phyloP scores from a whole-genome alignment of 1,140 invertebrate species.

The Sitophilus oryzae region DNA sequence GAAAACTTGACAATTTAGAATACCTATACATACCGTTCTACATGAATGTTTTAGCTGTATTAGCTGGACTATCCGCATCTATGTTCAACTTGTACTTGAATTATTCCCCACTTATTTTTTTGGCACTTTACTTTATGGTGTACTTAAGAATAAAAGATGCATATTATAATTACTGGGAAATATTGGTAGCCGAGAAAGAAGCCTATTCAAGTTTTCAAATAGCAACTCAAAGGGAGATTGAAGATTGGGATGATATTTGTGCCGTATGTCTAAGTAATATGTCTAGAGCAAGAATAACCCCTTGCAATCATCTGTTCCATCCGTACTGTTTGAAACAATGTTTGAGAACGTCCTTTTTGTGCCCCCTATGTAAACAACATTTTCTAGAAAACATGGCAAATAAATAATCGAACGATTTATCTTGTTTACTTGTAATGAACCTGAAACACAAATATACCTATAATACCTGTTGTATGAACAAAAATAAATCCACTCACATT shows the following conservation, averaged over 20 bases:
- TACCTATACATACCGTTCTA: constrained; percentile 57
- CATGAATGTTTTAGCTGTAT: constrained; percentile 49
- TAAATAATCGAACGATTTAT: too few relatives aligned
- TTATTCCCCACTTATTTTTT: constrained; percentile 34
- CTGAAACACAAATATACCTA: too few relatives aligned
- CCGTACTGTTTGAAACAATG: constrained; percentile 65
- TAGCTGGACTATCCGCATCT: constrained; percentile 42
- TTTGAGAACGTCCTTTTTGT: constrained; percentile 58
- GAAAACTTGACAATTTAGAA: constrained; percentile 59
- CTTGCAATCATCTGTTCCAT: constrained; percentile 71
- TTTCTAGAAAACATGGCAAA: too few relatives aligned
- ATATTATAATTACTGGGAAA: constrained; percentile 48
- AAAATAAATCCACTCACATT: too few relatives aligned
- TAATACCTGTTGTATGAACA: too few relatives aligned
- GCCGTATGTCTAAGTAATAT: constrained; percentile 65
- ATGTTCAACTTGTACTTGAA: constrained; percentile 20
- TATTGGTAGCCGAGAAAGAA: constrained; percentile 53
- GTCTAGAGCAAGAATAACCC: constrained; percentile 62
- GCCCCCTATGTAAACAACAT: constrained; percentile 61
- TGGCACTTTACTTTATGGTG: constrained; percentile 60
- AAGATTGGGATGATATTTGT: constrained; percentile 65
- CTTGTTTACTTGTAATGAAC: too few relatives aligned
- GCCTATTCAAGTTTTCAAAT: constrained; percentile 56
- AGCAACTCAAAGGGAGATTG: constrained; percentile 58
- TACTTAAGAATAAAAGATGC: constrained; percentile 58